Conservation (phyloP, 92 coral and sea anemone genomes). For the Pocillopora grandis region DNA sequence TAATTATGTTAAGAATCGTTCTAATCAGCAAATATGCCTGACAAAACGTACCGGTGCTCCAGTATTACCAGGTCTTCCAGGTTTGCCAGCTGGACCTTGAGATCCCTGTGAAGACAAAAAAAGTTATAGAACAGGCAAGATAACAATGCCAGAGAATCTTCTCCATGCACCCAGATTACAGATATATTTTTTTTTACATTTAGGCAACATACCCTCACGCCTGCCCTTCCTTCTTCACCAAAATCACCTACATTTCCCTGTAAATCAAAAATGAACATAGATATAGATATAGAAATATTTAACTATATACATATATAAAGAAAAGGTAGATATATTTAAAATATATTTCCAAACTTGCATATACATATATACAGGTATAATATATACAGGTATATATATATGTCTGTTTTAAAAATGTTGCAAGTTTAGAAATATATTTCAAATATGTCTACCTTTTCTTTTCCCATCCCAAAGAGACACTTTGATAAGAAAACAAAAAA, state of each 20-base stretch:
- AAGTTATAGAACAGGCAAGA: too few relatives aligned
- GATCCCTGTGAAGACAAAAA: slow-evolving; percentile 15
- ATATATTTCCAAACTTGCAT: too few relatives aligned
- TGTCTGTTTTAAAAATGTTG: too few relatives aligned
- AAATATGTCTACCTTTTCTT: too few relatives aligned
- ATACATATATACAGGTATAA: too few relatives aligned
- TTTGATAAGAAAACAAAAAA: too few relatives aligned
- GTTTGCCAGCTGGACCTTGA: slow-evolving; percentile 22
- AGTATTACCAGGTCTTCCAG: slow-evolving; percentile 25
- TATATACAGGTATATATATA: too few relatives aligned
- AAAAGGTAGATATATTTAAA: too few relatives aligned
- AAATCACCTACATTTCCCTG: slow-evolving; percentile 28
- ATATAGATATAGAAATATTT: too few relatives aligned
- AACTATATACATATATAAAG: too few relatives aligned
- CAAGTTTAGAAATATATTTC: too few relatives aligned
- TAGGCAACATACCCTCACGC: slow-evolving; percentile 8
- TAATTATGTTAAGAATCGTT: background rate
- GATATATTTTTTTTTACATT: background rate
- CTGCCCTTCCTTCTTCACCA: slow-evolving; percentile 30
- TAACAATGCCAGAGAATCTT: background rate
- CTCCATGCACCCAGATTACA: background rate
- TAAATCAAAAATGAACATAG: background rate
- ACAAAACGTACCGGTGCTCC: slow-evolving; percentile 11
- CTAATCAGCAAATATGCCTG: background rate
- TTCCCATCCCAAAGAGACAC: too few relatives aligned